phyloP scores from a whole-genome alignment of 2,113 vertebrate species.

The Nipponia nippon region DNA sequence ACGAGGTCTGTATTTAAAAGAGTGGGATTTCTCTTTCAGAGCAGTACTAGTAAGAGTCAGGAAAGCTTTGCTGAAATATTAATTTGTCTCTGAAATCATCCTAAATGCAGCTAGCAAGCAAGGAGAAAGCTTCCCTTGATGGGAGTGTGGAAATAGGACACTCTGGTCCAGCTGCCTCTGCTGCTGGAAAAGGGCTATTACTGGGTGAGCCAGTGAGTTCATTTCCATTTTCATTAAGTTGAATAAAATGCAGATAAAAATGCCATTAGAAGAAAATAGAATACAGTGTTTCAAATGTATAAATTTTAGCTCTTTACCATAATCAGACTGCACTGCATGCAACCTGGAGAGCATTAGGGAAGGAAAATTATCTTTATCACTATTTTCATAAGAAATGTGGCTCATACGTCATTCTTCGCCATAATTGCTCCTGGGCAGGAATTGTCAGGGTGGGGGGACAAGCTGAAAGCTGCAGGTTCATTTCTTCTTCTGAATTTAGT shows the following conservation, averaged over 20 bases:
- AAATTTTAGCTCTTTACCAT: background rate
- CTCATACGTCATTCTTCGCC: background rate
- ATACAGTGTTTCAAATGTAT: background rate
- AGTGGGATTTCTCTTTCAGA: background rate
- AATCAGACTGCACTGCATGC: background rate
- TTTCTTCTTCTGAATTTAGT: background rate
- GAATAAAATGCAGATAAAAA: slow-evolving; percentile 1
- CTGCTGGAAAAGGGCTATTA: background rate
- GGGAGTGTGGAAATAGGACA: background rate
- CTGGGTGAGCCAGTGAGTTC: background rate
- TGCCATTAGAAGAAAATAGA: background rate
- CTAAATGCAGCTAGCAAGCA: background rate
- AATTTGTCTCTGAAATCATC: background rate
- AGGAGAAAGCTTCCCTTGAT: background rate
- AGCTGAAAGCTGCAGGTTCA: background rate
- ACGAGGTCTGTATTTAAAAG: background rate
- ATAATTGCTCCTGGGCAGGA: background rate
- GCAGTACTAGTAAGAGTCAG: background rate
- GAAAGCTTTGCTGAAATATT: background rate
- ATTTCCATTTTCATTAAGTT: background rate
- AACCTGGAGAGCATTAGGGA: background rate
- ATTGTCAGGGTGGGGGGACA: background rate
- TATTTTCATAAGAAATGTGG: background rate
- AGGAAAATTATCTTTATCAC: background rate
- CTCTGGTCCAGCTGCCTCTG: background rate